Evolutionary conservation across 1,140 invertebrate species (phyloP).

Genomic region (Rhopalosiphum maidis): DNA sequence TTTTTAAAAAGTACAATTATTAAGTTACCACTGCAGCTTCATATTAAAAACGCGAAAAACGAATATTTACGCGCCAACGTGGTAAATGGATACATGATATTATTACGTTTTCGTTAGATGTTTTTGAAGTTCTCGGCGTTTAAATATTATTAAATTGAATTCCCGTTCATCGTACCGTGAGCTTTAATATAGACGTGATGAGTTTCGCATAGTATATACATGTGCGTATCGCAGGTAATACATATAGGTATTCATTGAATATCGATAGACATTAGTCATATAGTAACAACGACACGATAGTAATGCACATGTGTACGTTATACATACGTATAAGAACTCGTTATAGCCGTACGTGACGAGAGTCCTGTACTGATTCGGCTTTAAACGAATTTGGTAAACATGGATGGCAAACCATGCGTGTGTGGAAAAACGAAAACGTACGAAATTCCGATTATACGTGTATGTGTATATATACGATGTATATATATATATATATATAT

Average conservation of each 20-base stretch:
- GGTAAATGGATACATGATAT: background rate
- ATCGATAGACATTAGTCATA: background rate
- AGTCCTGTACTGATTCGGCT: background rate
- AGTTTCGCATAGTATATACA: background rate
- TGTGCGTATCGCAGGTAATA: background rate
- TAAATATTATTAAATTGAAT: slow-evolving; percentile 26
- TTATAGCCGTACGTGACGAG: slow-evolving; percentile 1
- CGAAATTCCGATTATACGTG: slow-evolving; percentile 3
- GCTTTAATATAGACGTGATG: background rate
- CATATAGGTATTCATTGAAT: background rate
- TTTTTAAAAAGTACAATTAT: background rate
- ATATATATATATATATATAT: no score
- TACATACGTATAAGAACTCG: background rate
- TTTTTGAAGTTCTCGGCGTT: background rate
- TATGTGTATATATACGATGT: no score
- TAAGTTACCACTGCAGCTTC: background rate
- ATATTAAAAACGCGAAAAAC: background rate
- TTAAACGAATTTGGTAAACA: background rate
- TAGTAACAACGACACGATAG: background rate
- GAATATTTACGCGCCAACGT: background rate
- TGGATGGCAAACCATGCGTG: no score
- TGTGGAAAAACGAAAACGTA: background rate
- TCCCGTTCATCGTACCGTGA: background rate
- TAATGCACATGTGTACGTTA: background rate
- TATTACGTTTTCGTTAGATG: background rate